Base-by-base conservation (phyloP, 2,113 vertebrate genomes). In the Trinectes maculatus region DNA sequence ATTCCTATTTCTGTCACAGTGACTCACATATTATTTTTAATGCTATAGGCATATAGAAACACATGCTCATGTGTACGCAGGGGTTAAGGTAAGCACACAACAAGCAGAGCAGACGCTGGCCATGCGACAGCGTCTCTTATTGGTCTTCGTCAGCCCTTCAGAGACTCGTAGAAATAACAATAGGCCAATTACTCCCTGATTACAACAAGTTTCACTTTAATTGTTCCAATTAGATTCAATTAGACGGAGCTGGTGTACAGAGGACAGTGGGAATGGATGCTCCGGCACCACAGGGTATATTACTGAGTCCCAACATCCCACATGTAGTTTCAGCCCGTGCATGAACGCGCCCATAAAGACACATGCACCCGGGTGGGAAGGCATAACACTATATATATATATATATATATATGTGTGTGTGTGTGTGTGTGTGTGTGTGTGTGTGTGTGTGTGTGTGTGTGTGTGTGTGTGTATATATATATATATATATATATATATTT, bases 201-300 rank as follows among this genome's bases (percentile, higher is more conserved):
- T 83, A 85, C 59, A 58, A 58, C 56, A 87, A 86, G 89, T 87
- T 87, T 83, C 71, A 66, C 75, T 89, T 82, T 88, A 91, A 91
- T 90, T 85, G 82, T 82, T 53, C 79, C 76, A 89, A 87, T 91
- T 89, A 89, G 70, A 90, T 84, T 80, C 83, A 83, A 82, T 92
- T 91, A 87, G 68, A 78, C 57, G 25, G 10, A 22, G 71, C 64
- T 60, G 47, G 73, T 82, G 49, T 25, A 47, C 57, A 67, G n/a
- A 63, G 63, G 71, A 59, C 36, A 19, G 71, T 55, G 66, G 52
- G 51, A 79, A 74, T 52, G 22, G 67, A 80, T 44, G 72, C 49
- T 72, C 29, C 18, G 43, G 64, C 37, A 64, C 79, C 56, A 64
- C 28, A 22, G 74, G 57, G 59, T 53, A 47, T 46, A 69, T 46